These are phyloP conservation scores for Dilophus febrilis DNA, from an alignment of 2,888 invertebrate genomes.

Conservation along the genomic window DNA sequence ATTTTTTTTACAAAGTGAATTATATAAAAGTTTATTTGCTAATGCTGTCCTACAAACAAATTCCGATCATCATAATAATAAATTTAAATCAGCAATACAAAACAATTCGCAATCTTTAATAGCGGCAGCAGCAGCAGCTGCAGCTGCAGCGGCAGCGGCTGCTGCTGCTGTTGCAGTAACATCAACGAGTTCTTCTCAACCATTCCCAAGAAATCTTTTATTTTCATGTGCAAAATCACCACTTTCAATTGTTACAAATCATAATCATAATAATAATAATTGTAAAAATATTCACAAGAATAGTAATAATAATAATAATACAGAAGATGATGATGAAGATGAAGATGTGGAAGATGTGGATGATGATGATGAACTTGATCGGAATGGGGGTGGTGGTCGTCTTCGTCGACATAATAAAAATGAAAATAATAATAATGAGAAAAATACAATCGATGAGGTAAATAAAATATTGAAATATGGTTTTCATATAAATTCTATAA, in stretches of 20 bases:
- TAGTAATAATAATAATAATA: no score
- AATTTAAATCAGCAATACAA: constrained; percentile 6
- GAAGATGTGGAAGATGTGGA: no score
- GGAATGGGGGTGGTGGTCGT: not conserved
- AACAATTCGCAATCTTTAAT: constrained; percentile 5
- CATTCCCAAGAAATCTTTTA: constrained; percentile 35
- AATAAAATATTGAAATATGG: no score
- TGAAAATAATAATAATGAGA: no score
- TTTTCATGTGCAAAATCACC: constrained; percentile 25
- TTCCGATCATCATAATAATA: constrained; percentile 9
- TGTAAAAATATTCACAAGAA: no score
- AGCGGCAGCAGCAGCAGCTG: not conserved
- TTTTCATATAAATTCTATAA: no score
- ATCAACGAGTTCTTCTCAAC: constrained; percentile 8
- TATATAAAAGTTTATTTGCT: constrained; percentile 63
- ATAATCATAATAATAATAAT: no score
- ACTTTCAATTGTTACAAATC: no score
- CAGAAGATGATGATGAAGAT: constrained; percentile 8
- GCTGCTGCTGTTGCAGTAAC: no score
- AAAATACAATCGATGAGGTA: no score
- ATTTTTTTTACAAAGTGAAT: constrained; percentile 55
- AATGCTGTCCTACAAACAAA: constrained; percentile 42
- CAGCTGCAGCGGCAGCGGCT: not conserved
- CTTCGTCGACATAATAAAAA: not conserved
- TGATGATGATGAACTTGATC: not conserved